Conservation (phyloP, 1,140 invertebrate species). For the Diachasmimorpha longicaudata region DNA sequence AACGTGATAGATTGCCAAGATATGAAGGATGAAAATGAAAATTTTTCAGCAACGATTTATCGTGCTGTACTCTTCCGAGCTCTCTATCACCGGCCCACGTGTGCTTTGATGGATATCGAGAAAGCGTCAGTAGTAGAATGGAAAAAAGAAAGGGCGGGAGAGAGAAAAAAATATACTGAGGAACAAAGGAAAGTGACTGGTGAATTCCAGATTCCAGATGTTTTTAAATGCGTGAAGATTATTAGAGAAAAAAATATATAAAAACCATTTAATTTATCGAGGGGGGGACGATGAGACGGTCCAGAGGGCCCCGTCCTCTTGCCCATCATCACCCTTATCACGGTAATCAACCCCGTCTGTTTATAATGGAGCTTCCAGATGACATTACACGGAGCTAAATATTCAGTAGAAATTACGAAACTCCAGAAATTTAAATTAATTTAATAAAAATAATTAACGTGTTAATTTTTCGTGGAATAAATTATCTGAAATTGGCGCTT, state of each 20-base stretch:
- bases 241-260: no score
- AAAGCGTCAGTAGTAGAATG: background rate
- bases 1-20: constrained; percentile 23
- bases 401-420: no score
- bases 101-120: constrained; percentile 11
- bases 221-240: background rate
- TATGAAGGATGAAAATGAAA: constrained; percentile 26
- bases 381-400: no score
- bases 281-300: background rate
- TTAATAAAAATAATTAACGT: no score
- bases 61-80: background rate
- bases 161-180: background rate
- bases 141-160: background rate
- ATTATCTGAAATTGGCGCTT: background rate
- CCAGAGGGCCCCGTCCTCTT: background rate
- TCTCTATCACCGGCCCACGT: background rate
- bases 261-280: background rate
- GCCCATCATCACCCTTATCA: no score
- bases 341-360: no score
- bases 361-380: no score
- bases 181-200: background rate
- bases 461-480: no score
- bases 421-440: no score
- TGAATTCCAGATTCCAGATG: background rate
- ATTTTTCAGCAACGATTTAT: constrained; percentile 25